Conservation (phyloP, 2,888 invertebrate genomes). For the Drepanosiphum platanoidis region DNA sequence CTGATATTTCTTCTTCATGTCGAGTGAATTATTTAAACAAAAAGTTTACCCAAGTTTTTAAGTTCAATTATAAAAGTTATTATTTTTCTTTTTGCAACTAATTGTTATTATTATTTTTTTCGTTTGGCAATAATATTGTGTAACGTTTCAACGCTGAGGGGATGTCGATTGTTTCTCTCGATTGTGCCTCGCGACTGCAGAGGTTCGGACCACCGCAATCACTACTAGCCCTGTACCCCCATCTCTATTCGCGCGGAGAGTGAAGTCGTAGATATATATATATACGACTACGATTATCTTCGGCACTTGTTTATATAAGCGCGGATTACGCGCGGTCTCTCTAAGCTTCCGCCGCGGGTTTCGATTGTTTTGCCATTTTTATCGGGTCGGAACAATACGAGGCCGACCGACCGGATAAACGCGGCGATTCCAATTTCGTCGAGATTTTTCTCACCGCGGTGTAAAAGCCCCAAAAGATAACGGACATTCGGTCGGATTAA, state of each 20-base stretch:
- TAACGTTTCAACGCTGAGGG: no score
- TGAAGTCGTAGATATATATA: no score
- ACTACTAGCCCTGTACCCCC: neutral
- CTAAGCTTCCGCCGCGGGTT: conserved; percentile 34
- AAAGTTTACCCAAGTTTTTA: no score
- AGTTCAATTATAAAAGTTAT: no score
- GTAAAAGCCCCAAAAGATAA: conserved; percentile 40
- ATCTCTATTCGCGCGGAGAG: neutral
- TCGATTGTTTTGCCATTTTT: conserved; percentile 53
- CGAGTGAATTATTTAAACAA: no score
- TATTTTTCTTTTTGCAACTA: no score
- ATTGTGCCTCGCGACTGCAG: no score
- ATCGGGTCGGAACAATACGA: conserved; percentile 31
- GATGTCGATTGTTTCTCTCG: no score
- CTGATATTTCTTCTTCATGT: no score
- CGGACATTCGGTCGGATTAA: conserved; percentile 56
- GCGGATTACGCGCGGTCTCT: conserved; percentile 33
- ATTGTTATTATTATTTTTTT: no score
- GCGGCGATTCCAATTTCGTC: conserved; percentile 34
- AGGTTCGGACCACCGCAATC: neutral
- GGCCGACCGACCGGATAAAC: neutral
- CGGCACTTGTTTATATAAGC: neutral
- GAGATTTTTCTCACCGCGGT: conserved; percentile 34
- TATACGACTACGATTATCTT: neutral
- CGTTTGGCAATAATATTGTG: no score